These are phyloP conservation scores for Drepana falcataria DNA, from an alignment of 2,888 invertebrate species.

Conservation along the genomic window DNA sequence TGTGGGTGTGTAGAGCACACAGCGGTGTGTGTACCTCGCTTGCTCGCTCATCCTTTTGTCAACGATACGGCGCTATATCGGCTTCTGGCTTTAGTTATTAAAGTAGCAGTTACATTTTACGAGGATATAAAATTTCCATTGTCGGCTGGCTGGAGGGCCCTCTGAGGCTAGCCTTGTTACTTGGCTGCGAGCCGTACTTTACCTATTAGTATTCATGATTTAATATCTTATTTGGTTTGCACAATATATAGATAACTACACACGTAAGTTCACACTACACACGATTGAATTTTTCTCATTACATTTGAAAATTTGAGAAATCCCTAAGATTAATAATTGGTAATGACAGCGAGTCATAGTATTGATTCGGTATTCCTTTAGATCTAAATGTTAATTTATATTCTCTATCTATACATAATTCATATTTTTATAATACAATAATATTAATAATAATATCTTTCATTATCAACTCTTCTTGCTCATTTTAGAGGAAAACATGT, in stretches of 20 bases:
- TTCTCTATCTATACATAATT: too few relatives aligned
- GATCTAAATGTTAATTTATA: too few relatives aligned
- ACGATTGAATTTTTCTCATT: too few relatives aligned
- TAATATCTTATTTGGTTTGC: conserved; percentile 11
- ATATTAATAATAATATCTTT: too few relatives aligned
- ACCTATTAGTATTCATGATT: conserved; percentile 20
- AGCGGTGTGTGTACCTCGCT: conserved; percentile 54
- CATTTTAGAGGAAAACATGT: too few relatives aligned
- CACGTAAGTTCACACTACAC: too few relatives aligned
- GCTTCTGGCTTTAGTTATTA: conserved; percentile 72
- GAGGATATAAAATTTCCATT: conserved; percentile 65
- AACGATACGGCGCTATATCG: conserved; percentile 71
- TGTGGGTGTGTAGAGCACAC: conserved; percentile 47
- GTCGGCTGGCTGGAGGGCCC: conserved; percentile 45
- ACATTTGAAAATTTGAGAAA: too few relatives aligned
- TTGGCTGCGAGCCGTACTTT: conserved; percentile 22
- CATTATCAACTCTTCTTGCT: too few relatives aligned
- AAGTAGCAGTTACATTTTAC: conserved; percentile 71
- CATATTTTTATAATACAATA: too few relatives aligned
- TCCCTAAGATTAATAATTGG: too few relatives aligned
- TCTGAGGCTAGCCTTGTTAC: conserved; percentile 38
- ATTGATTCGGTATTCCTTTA: too few relatives aligned
- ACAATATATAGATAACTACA: not conserved
- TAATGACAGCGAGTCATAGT: too few relatives aligned
- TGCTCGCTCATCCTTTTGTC: conserved; percentile 70